A percentile compares a stretch with the other conserved stretches of the same genome.
These are phyloP conservation scores for Drosophila pegasa DNA, from an alignment of 2,888 invertebrate species.

Conservation along the genomic window DNA sequence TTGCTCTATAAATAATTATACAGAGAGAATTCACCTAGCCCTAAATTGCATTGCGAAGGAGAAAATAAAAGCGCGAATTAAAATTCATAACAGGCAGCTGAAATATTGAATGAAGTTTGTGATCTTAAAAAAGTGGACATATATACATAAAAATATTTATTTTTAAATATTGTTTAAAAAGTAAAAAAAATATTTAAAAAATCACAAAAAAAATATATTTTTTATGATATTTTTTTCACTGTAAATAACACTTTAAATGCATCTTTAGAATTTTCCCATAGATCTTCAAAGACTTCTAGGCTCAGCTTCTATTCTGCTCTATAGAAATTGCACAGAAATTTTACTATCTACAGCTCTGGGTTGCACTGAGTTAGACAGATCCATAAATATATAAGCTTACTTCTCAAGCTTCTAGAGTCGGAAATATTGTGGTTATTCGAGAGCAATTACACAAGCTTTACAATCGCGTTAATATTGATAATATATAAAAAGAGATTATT, in stretches of 20 bases:
- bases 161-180: too few relatives aligned
- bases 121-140: too few relatives aligned
- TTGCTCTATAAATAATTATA: constrained; percentile 11
- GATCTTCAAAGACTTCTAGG: background rate
- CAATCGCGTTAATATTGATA: background rate
- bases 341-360: background rate
- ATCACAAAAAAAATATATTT: background rate
- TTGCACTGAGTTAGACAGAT: background rate
- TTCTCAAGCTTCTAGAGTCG: background rate
- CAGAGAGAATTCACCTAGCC: constrained; percentile 3
- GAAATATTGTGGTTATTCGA: background rate
- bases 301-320: background rate
- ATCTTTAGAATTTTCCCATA: background rate
- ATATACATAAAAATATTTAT: too few relatives aligned
- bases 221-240: too few relatives aligned
- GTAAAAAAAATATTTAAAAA: too few relatives aligned
- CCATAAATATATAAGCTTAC: background rate
- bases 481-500: background rate
- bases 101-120: background rate
- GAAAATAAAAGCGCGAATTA: background rate
- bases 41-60: background rate
- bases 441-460: background rate
- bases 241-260: too few relatives aligned
- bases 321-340: background rate
- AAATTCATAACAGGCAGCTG: background rate